Base-by-base conservation (phyloP, 2,888 invertebrate species). In the Drosophila neonasuta region DNA sequence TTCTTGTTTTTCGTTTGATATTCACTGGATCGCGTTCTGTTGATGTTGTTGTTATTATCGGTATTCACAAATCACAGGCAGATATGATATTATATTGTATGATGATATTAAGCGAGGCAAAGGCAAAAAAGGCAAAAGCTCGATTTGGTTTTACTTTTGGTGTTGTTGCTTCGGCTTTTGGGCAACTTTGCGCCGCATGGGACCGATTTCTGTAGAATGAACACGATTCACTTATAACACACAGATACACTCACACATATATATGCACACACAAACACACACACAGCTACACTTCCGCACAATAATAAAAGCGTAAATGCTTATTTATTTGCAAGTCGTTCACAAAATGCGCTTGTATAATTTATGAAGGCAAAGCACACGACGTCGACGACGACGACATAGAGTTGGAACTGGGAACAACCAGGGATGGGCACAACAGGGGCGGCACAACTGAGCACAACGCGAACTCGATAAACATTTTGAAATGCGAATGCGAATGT, bases 311-410 rank as follows among this genome's bases (percentile, higher is more conserved):
- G 83, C 83, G 86, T 87, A 87, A 84, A 84, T 84, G 83, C 83
- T 87, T 87, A 84, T 84, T 84, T 84, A 84, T 84, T 84, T 82
- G 81, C 81, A 86, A 82, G 81, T 82, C 81, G 81, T 84, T 82
- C 85, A 75, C 78, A 71, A 86, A 80, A 86, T 83, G 78, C 86
- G 80, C 80, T 81, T 87, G 78, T 85, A 84, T 84, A 82, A 84
- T 84, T 84, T 84, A 84, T 84, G 83, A 84, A 84, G 87, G 86
- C 87, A 63, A 82, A 82, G 87, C 83, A 83, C 86, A 86, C 87
- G 72, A 83, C 74, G 69, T 46, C 54, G 51, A 63, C 57, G 58
- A 29, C 51, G 24, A 44, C 24, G 17, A 20, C n/a, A 3, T 34
- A 36, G 11, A 17, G 17, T 3, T 13, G 9, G n/a, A 36, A 29